A percentile compares a stretch with the other conserved stretches of the same genome.
These are phyloP conservation scores for Psylliodes chrysocephalus DNA, from an alignment of 2,888 invertebrate species.

Conservation along the genomic window DNA sequence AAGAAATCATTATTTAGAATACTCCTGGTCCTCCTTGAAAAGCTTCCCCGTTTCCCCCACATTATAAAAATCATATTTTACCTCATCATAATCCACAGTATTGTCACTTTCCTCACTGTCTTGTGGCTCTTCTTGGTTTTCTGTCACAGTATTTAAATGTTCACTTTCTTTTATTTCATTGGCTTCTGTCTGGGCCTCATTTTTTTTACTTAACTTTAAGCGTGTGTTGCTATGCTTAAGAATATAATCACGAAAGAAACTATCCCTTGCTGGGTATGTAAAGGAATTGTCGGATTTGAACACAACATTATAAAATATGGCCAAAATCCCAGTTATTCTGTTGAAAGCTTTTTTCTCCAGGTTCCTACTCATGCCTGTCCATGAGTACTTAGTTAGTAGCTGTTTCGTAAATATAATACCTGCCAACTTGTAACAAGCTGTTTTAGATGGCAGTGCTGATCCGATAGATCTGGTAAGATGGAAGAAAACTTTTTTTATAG, in stretches of 20 bases:
- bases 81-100: background rate
- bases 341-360: constrained; percentile 26
- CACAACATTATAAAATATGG: constrained; percentile 25
- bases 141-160: background rate
- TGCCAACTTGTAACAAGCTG: constrained; percentile 14
- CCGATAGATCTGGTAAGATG: constrained; percentile 7
- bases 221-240: constrained; percentile 22
- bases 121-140: background rate
- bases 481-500: constrained; percentile 23
- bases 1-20: background rate
- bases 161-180: background rate
- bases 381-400: constrained; percentile 26
- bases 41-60: background rate
- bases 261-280: constrained; percentile 11
- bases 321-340: constrained; percentile 16
- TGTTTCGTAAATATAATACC: constrained; percentile 25
- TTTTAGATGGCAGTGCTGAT: constrained; percentile 18
- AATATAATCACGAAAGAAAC: constrained; percentile 21
- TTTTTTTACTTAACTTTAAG: constrained; percentile 7
- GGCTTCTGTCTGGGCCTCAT: background rate
- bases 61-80: background rate
- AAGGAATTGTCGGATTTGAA: constrained; percentile 22
- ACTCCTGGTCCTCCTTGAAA: background rate
- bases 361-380: constrained; percentile 28
- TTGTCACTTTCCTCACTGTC: background rate